Percentiles rank a stretch among this genome's conserved stretches.
Evolutionary conservation across 2,888 invertebrate species (phyloP).

Genomic region (Chymomyza procnemis): DNA sequence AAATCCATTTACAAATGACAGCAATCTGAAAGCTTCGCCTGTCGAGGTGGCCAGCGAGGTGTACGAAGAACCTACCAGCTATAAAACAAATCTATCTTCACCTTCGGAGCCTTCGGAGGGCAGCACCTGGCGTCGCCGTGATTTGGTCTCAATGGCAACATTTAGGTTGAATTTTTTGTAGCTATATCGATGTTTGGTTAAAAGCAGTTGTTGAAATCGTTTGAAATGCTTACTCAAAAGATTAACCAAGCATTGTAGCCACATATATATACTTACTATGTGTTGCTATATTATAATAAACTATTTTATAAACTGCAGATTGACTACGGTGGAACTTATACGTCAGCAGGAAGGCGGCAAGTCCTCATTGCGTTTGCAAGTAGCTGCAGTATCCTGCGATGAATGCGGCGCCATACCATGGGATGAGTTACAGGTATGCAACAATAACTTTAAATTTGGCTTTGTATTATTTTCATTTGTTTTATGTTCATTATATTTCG

Average conservation of each 20-base stretch:
- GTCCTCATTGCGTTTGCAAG: conserved; percentile 84
- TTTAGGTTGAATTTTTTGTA: conserved; percentile 70
- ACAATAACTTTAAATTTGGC: conserved; percentile 10
- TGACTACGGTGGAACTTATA: conserved; percentile 86
- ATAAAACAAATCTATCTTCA: conserved; percentile 83
- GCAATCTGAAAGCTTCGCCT: conserved; percentile 77
- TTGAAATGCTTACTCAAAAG: conserved; percentile 17
- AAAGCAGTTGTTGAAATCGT: not conserved
- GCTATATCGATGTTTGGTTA: not conserved
- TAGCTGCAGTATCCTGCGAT: conserved; percentile 85
- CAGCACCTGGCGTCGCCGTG: conserved; percentile 88
- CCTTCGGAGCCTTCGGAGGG: conserved; percentile 91
- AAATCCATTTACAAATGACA: conserved; percentile 80
- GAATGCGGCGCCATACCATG: conserved; percentile 93
- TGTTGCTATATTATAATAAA: not conserved
- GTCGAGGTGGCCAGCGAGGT: conserved; percentile 93
- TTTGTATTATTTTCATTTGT: conserved; percentile 12
- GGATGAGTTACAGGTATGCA: conserved; percentile 93
- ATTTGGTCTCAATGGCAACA: conserved; percentile 83
- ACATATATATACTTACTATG: not conserved
- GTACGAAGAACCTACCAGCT: conserved; percentile 83
- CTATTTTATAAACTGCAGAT: conserved; percentile 80
- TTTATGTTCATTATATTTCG: conserved; percentile 23
- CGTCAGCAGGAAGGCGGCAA: conserved; percentile 85
- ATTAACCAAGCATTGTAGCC: not conserved